phyloP scores from a whole-genome alignment of 1,140 invertebrate genomes.

The Heliconius hewitsoni region DNA sequence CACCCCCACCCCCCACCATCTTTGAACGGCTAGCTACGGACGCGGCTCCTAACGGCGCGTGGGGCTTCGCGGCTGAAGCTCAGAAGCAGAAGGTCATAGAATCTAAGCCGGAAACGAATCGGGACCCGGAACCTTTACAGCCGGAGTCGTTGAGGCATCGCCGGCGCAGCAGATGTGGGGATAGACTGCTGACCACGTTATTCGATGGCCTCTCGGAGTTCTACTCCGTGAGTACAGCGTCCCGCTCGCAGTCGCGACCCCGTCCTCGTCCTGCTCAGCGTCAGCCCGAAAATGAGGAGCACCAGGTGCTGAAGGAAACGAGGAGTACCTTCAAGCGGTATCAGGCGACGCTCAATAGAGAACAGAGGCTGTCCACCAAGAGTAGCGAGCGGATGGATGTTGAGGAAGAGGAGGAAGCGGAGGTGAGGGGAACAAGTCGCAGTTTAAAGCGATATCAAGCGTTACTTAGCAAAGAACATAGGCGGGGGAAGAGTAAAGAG shows the following conservation, averaged over 20 bases:
- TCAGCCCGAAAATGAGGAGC: conserved; percentile 38
- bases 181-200: conserved; percentile 85
- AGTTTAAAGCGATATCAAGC: too few relatives aligned
- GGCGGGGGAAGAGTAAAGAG: too few relatives aligned
- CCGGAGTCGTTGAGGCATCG: conserved; percentile 56
- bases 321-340: conserved; percentile 72
- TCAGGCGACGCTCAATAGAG: conserved; percentile 54
- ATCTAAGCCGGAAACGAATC: neutral
- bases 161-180: conserved; percentile 62
- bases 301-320: conserved; percentile 72
- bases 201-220: conserved; percentile 93
- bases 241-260: conserved; percentile 65
- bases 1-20: conserved; percentile 62
- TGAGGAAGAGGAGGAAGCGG: neutral
- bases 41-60: conserved; percentile 81
- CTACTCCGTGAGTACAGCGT: conserved; percentile 85
- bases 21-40: conserved; percentile 80
- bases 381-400: neutral
- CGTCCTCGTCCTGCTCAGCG: conserved; percentile 53
- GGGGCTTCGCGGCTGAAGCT: conserved; percentile 89
- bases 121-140: conserved; percentile 4
- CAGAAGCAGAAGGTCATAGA: conserved; percentile 71
- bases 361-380: neutral
- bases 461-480: too few relatives aligned
- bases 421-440: conserved; percentile 13